Conservation (phyloP, 2,797 vertebrate genomes). For the Pyrrhura leucotis region DNA sequence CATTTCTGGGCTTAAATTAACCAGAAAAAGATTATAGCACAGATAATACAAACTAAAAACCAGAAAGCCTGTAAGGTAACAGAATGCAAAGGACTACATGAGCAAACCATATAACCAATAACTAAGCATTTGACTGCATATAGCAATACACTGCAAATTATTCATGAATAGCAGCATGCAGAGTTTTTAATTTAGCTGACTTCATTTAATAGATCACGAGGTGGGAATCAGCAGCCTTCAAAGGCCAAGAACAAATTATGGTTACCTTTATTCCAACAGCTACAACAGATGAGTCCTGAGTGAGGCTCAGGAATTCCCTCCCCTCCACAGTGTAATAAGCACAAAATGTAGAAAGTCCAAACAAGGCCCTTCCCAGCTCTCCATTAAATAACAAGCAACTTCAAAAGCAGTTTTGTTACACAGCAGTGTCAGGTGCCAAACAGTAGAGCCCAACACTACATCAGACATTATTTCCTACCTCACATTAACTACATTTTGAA, state of each 20-base stretch:
- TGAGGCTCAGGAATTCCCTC: background rate
- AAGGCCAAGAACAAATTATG: background rate
- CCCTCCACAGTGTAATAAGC: background rate
- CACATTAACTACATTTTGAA: background rate
- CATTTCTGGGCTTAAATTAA: background rate
- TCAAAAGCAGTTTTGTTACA: background rate
- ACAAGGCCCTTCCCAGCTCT: background rate
- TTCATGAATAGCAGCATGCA: background rate
- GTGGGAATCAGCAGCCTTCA: background rate
- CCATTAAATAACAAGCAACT: background rate
- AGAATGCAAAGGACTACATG: background rate
- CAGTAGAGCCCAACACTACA: background rate
- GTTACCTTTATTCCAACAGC: background rate
- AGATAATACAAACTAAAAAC: background rate
- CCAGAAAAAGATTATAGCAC: background rate
- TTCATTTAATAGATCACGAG: background rate
- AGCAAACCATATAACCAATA: background rate
- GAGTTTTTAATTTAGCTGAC: background rate
- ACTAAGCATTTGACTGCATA: background rate
- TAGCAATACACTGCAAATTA: background rate
- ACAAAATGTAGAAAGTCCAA: background rate
- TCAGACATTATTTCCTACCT: background rate
- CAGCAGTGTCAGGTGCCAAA: background rate
- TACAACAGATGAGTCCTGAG: background rate
- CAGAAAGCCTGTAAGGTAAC: background rate